Base-by-base conservation (phyloP, 2,888 invertebrate genomes). In the Eupithecia centaureata region DNA sequence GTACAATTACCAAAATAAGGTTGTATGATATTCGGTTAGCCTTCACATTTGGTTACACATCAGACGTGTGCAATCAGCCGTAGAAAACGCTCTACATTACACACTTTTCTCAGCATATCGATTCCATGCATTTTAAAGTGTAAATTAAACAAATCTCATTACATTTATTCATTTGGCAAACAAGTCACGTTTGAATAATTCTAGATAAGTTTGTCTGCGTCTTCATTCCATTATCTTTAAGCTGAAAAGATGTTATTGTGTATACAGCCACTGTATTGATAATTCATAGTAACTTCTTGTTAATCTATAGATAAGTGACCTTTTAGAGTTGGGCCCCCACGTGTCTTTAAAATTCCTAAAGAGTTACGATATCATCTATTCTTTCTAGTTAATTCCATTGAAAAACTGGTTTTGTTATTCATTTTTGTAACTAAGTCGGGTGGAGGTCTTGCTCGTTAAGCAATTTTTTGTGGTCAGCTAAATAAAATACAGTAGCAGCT, bases 1-100 rank as follows among this genome's bases (percentile, higher is more conserved):
- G 66, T 79, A 81, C 86, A 80, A 84, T 86, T 86, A 79, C 28
- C 18, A 27, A 27, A 1, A 10, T 7, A 30, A 28, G 51, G 64
- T 57, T 62, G 58, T 59, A 57, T 56, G 69, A 67, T 22, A 47
- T 60, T 54, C 68, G 70, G 70, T 42, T 68, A 65, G 57, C 60
- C 63, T 69, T 63, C 63, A 38, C 32, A 61, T 66, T 66, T 47
- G 59, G 54, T 47, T 42, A 59, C 27, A 62, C 65, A 59, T 62
- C 61, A 33, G 27, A 57, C 47, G 56, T 51, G 57, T 64, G 54
- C 54, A 54, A 42, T 65, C 22, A 54, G 25, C 42, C 65, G 28
- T 52, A 70, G 63, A 65, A 65, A 72, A 70, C 68, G 42, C 66
- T 68, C 56, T 27, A 65, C 47, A 56, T 56, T 30, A 30, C 30